Base-by-base conservation (phyloP, 2,888 invertebrate species). In the Neoitamus cyanurus region DNA sequence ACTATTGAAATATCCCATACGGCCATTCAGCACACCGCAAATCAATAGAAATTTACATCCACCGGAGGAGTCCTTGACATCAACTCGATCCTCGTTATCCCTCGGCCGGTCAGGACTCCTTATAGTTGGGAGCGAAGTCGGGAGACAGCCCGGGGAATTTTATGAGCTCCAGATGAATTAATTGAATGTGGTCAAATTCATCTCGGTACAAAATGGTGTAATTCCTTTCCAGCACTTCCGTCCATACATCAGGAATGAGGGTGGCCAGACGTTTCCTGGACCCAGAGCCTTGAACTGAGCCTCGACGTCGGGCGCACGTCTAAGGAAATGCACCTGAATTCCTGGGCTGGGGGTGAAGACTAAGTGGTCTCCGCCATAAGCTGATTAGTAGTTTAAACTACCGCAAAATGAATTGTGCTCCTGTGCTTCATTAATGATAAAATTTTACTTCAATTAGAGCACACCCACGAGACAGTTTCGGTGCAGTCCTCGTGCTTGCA, bases 11-110 rank as follows among this genome's bases (percentile, higher is more conserved):
- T 70, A 70, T 70, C 30, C 70, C 31, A n/a, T 70, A 30, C 13
- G 31, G 70, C 7, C 70, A 15, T 70, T 70, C 70, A 70, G 15
- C 30, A 70, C 31, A 31, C 70, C 70, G 70, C 30, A 70, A 70
- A 70, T 70, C 70, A 70, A 70, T 70, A 70, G 70, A 70, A 70
- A 70, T 58, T 58, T 58, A 58, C 58, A 58, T 58, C 25, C 58
- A 58, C 58, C 20, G 9, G 20, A 20, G 25, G 25, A 20, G 58
- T 58, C 58, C 58, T 58, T 58, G 58, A 58, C 58, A 58, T 58
- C 58, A 58, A 58, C 58, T 25, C 25, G 25, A 2, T 58, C 58
- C 15, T 25, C 58, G 15, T 58, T 58, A 25, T 58, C 20, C 25
- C 25, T 25, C 58, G 25, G 58, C 9, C 15, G 58, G 58, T 58